These are phyloP conservation scores for Macrophya annulata DNA, from an alignment of 2,888 invertebrate species.

Conservation along the genomic window DNA sequence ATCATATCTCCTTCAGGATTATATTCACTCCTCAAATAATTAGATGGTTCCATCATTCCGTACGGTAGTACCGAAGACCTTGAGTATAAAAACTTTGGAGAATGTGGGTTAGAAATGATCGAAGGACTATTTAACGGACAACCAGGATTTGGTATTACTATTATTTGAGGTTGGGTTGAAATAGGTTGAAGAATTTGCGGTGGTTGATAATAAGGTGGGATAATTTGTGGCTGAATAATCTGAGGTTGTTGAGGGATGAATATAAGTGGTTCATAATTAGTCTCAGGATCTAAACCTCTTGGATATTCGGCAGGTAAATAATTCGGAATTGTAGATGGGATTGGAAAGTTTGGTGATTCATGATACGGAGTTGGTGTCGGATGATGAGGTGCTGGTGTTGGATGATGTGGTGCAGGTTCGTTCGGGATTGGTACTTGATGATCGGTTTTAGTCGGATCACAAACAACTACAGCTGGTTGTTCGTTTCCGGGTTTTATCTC, in stretches of 20 bases:
- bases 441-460: conserved; percentile 33
- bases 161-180: conserved; percentile 21
- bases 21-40: neutral
- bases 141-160: neutral
- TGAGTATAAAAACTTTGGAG: neutral
- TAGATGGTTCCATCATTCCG: neutral
- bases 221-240: neutral
- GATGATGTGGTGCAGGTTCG: neutral
- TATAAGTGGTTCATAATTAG: neutral
- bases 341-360: neutral
- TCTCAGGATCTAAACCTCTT: neutral
- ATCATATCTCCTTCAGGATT: neutral
- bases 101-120: neutral
- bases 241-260: conserved; percentile 7
- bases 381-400: neutral
- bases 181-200: conserved; percentile 7
- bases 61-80: neutral
- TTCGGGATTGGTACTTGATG: neutral
- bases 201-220: neutral
- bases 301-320: neutral
- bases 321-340: neutral
- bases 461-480: conserved; percentile 47
- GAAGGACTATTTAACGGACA: conserved; percentile 20
- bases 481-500: conserved; percentile 77
- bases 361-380: neutral